Evolutionary conservation across 2,888 invertebrate species (phyloP).

Genomic region (Stenurella melanura): DNA sequence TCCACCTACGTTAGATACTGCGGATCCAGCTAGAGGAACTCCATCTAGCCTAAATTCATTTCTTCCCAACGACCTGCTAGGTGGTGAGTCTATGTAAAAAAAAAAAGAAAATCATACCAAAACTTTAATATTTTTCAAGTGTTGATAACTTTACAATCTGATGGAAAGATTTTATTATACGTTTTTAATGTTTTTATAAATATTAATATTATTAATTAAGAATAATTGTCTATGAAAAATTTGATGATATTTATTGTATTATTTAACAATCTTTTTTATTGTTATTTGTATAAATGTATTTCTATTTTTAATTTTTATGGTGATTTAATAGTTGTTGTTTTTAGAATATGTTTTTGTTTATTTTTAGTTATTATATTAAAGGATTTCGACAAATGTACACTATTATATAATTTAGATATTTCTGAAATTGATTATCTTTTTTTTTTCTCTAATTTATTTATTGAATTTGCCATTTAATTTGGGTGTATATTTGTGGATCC

Average conservation of each 20-base stretch:
- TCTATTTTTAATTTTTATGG: conserved; percentile 66
- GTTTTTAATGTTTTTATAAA: conserved; percentile 61
- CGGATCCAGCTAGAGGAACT: conserved; percentile 87
- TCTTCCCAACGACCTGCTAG: conserved; percentile 91
- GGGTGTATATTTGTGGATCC: conserved; percentile 57
- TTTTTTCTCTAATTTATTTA: conserved; percentile 22
- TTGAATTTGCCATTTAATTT: conserved; percentile 48
- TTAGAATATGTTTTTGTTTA: conserved; percentile 61
- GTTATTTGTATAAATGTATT: conserved; percentile 65
- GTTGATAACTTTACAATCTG: conserved; percentile 56
- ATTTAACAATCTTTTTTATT: conserved; percentile 62
- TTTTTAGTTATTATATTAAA: conserved; percentile 55
- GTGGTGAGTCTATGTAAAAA: conserved; percentile 88
- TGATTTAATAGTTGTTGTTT: conserved; percentile 65
- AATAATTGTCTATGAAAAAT: conserved; percentile 57
- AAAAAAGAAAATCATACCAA: conserved; percentile 43
- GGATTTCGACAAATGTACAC: conserved; percentile 58
- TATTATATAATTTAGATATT: conserved; percentile 36
- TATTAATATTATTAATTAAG: conserved; percentile 53
- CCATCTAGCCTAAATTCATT: conserved; percentile 91
- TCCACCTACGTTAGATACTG: conserved; percentile 77
- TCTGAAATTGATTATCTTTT: conserved; percentile 29
- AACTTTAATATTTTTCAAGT: conserved; percentile 47
- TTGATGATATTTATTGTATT: conserved; percentile 59
- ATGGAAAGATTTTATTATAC: conserved; percentile 62